Conservation (phyloP, 2,888 invertebrate genomes). For the Lissocephala sabroskyi region DNA sequence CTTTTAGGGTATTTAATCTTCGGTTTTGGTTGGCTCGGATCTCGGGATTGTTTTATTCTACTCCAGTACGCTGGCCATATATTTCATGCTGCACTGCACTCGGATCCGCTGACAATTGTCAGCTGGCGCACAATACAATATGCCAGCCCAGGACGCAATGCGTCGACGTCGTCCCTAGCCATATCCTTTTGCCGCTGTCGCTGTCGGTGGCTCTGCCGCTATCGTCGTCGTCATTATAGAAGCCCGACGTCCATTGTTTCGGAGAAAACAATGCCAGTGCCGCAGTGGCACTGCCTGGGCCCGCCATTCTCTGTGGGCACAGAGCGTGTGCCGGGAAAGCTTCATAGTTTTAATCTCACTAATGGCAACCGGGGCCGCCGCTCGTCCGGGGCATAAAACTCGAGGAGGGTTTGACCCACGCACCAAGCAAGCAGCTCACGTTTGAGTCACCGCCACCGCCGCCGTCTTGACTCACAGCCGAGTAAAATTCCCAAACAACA, state of each 20-base stretch:
- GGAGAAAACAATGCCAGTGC: conserved; percentile 38
- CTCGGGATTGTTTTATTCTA: not conserved
- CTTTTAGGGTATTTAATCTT: too few relatives aligned
- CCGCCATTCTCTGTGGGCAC: conserved; percentile 17
- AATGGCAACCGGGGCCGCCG: too few relatives aligned
- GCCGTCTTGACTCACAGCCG: too few relatives aligned
- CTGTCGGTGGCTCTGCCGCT: too few relatives aligned
- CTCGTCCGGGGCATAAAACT: too few relatives aligned
- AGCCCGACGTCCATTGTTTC: conserved; percentile 48
- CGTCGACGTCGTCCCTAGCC: conserved; percentile 29
- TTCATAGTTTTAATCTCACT: conserved; percentile 58
- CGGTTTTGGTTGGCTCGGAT: too few relatives aligned
- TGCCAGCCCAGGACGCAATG: conserved; percentile 37
- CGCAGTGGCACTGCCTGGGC: conserved; percentile 21
- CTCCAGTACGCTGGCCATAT: too few relatives aligned
- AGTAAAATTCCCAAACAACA: too few relatives aligned
- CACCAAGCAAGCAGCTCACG: too few relatives aligned
- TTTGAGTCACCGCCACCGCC: too few relatives aligned
- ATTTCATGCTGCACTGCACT: conserved; percentile 2
- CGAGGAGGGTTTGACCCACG: too few relatives aligned
- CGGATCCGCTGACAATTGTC: conserved; percentile 25
- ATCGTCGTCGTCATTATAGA: conserved; percentile 32
- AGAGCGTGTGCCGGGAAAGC: conserved; percentile 5
- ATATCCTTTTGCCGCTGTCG: too few relatives aligned
- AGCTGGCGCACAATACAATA: conserved; percentile 27